Conservation (phyloP, 2,113 vertebrate genomes). For the Embiotoca jacksoni region DNA sequence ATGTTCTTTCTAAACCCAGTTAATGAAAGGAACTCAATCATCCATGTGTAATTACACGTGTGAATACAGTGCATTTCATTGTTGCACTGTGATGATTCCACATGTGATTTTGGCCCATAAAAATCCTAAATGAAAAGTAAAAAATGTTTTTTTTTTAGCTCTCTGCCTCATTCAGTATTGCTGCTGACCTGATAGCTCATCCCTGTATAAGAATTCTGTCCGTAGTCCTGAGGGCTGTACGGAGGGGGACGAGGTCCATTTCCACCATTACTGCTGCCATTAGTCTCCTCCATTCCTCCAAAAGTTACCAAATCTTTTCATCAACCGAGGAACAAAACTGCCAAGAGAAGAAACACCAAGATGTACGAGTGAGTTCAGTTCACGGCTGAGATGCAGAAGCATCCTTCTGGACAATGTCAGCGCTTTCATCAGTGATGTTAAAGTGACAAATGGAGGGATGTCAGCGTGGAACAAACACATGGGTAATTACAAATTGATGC, state of each 20-base stretch:
- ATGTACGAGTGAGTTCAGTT: conserved; percentile 14
- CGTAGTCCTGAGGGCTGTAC: conserved; percentile 50
- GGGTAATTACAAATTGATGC: conserved; percentile 69
- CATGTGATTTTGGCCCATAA: no score
- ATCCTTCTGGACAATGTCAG: conserved; percentile 7
- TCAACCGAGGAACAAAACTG: conserved; percentile 2
- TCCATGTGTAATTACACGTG: neutral
- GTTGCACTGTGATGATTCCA: neutral
- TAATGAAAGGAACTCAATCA: conserved; percentile 4
- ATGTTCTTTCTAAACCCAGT: neutral
- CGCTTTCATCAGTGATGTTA: conserved; percentile 37
- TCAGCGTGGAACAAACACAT: conserved; percentile 61
- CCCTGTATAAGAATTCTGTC: conserved; percentile 18
- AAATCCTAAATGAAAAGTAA: neutral
- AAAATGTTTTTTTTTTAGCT: neutral
- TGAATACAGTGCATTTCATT: neutral
- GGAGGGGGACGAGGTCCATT: conserved; percentile 55
- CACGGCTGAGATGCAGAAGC: conserved; percentile 8
- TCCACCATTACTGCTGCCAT: conserved; percentile 9
- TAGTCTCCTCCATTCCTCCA: conserved; percentile 53
- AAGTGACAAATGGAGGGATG: conserved; percentile 45
- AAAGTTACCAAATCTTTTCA: neutral
- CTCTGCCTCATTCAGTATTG: neutral
- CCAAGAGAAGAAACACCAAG: neutral
- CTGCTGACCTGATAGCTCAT: conserved; percentile 62